Base-by-base conservation (phyloP, 64 coral and sea anemone species). In the Pocillopora damicornis region DNA sequence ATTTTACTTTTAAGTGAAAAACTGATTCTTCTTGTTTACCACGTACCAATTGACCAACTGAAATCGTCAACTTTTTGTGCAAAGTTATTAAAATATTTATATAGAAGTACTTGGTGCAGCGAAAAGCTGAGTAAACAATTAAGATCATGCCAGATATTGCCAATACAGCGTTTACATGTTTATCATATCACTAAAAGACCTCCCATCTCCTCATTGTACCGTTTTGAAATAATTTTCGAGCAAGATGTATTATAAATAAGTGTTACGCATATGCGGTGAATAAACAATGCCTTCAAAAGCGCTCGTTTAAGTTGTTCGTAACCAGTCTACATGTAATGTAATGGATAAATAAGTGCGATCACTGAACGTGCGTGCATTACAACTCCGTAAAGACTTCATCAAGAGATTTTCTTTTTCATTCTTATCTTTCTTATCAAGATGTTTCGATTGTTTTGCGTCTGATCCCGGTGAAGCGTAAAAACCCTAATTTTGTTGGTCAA, bases 401-500 rank as follows among this genome's bases (percentile, higher is more conserved):
- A 15, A 3, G 20, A 11, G 30, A 60, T 7, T 13, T 11, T 16
- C 42, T 77, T 18, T 77, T 15, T 34, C 58, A 36, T 6, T 25
- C 34, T 23, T 35, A 35, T 35, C 15, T 9, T 22, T 84, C 0
- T 37, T 30, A 30, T 38, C 56, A 72, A 57, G 23, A 63, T n/a
- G 2, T 38, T 20, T 57, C 23, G 12, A 22, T 72, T 66, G 16
- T 11, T 51, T 84, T 11, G 14, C 16, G 64, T 65, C 60, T 56
- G 35, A 57, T 2, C 12, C 9, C 65, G 20, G 18, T 72, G 9
- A 2, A 37, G 63, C 65, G 81, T 71, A 56, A 20, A 84, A 23
- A 22, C 17, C 18, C 35, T 72, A 84, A 84, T 84, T 66, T 84
- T 84, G 64, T 84, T 84, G 68, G 42, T 84, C 69, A 71, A 84